Percentiles rank a stretch among this genome's conserved stretches.
Conservation (phyloP, 1,140 invertebrate genomes). For the Apis florea region DNA sequence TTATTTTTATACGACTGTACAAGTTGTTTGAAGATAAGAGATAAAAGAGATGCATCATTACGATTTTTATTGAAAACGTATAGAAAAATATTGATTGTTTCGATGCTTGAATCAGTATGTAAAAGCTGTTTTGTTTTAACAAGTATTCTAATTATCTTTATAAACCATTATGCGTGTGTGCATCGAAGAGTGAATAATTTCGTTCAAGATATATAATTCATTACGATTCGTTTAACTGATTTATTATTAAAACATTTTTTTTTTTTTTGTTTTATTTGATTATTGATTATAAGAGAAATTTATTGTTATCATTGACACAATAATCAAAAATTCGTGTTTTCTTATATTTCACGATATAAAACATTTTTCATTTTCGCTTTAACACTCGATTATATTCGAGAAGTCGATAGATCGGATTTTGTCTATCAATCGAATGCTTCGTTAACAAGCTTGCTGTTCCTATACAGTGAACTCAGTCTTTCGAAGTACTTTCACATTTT, state of each 20-base stretch:
- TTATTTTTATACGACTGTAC: background rate
- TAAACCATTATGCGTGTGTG: background rate
- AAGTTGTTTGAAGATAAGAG: too few species aligned
- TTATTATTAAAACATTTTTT: background rate
- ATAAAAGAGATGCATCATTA: too few species aligned
- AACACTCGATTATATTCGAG: background rate
- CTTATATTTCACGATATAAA: background rate
- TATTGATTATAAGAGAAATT: background rate
- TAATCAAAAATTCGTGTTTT: background rate
- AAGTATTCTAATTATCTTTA: constrained; percentile 29
- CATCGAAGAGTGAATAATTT: constrained; percentile 13
- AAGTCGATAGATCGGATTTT: background rate
- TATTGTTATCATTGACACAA: background rate
- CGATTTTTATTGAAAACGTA: background rate
- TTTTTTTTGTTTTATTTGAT: background rate
- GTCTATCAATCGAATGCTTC: background rate
- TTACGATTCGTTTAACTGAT: constrained; percentile 19
- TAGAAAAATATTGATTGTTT: constrained; percentile 3
- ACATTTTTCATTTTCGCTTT: background rate
- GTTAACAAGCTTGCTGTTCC: background rate
- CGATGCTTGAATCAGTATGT: background rate
- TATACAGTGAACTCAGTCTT: background rate
- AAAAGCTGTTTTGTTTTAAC: background rate
- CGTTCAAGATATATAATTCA: constrained; percentile 35
- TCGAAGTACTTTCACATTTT: background rate